These are phyloP conservation scores for Corythornis leucogaster DNA, from an alignment of 2,797 vertebrate genomes.

Conservation along the genomic window DNA sequence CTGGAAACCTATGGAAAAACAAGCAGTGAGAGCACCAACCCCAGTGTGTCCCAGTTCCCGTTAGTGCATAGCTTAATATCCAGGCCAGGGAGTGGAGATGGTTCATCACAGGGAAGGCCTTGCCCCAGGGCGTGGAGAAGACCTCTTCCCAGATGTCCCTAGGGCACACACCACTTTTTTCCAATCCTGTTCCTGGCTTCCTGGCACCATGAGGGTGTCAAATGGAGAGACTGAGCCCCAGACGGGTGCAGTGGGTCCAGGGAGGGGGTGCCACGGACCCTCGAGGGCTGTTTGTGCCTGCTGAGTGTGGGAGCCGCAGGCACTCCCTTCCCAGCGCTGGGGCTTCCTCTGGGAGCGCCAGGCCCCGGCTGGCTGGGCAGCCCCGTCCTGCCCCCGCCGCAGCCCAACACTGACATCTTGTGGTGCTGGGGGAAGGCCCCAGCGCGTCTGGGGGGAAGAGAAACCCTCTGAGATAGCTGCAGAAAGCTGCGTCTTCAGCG, in stretches of 20 bases:
- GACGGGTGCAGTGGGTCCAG: not conserved
- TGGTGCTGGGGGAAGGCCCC: not conserved
- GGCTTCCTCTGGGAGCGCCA: not conserved
- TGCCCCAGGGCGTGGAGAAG: accelerated
- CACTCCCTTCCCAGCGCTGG: not conserved
- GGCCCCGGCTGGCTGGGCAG: not conserved
- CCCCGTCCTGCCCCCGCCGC: not conserved
- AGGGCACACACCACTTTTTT: not conserved
- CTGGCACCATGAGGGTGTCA: accelerated
- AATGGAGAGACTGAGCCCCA: not conserved
- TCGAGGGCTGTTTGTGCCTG: not conserved
- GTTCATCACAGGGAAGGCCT: not conserved
- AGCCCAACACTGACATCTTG: conserved; percentile 65
- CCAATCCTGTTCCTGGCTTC: too few species aligned
- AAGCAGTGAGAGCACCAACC: not conserved
- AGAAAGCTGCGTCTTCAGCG: not conserved
- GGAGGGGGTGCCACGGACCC: not conserved
- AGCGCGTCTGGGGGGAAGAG: accelerated
- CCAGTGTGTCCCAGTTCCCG: not conserved
- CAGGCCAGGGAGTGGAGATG: not conserved
- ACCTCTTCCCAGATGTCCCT: not conserved
- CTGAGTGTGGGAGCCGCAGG: not conserved
- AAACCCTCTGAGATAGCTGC: not conserved
- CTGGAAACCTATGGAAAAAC: not conserved
- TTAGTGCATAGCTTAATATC: not conserved